These are phyloP conservation scores for Vireo altiloquus DNA, from an alignment of 2,113 vertebrate species.

Conservation along the genomic window DNA sequence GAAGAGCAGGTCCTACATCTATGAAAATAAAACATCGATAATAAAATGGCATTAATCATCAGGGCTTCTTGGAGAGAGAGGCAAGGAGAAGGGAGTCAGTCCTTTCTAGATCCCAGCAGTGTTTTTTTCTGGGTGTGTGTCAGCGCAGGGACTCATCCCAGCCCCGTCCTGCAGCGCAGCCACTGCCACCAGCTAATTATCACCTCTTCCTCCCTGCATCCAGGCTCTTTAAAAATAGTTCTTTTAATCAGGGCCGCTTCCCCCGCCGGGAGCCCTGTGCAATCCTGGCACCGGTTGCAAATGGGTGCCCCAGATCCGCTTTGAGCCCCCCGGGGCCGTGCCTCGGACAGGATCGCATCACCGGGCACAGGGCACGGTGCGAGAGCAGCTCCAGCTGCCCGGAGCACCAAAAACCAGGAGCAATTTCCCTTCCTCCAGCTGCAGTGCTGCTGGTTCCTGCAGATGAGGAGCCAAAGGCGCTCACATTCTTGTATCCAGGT, in stretches of 20 bases:
- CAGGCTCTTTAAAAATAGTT: constrained; percentile 58
- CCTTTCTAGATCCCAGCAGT: neutral
- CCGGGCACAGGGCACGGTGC: accelerated
- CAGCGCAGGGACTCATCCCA: neutral
- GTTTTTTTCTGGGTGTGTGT: neutral
- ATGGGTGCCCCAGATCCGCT: constrained; percentile 55
- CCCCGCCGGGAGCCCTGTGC: neutral
- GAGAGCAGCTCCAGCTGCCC: neutral
- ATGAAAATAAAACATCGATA: neutral
- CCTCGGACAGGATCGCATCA: accelerated
- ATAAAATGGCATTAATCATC: neutral
- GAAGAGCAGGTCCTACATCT: neutral
- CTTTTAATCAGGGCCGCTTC: constrained; percentile 32
- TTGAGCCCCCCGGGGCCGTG: neutral
- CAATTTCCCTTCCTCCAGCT: neutral
- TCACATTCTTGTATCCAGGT: accelerated
- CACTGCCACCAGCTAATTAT: neutral
- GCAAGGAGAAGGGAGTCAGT: neutral
- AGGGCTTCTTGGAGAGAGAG: neutral
- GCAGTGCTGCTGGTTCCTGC: neutral
- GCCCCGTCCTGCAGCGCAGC: neutral
- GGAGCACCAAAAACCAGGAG: neutral
- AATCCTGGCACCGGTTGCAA: neutral
- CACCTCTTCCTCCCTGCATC: neutral
- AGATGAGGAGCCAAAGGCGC: neutral